Evolutionary conservation across 2,888 invertebrate species (phyloP), one percentile per base, ranked within the genome.

Genomic region (Drosophila buzzatii): DNA sequence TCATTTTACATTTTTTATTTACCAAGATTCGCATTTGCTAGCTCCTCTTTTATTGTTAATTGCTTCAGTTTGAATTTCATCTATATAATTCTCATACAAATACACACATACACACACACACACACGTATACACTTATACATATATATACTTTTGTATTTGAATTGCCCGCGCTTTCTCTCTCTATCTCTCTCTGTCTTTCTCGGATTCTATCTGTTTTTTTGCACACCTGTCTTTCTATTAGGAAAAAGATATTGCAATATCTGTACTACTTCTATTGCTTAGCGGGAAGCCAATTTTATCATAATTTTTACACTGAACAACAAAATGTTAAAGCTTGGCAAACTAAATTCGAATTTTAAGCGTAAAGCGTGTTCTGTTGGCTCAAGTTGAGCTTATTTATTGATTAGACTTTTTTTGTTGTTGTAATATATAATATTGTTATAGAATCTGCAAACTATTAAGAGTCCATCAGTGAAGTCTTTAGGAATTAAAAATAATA

Each of bases 1-100:
- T 31, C 33, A 33, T 49, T 49, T 31, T 10, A 31, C 49, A 49
- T 51, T 18, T 18, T 18, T 51, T 18, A 45, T 27, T 23, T 45
- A 23, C 9, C 23, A 27, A 58, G 58, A 58, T 58, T 71, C 68
- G 63, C 64, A 63, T 53, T 73, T 67, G 65, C 33, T 58, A 55
- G 44, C 16, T 9, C 27, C 27, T 23, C 6, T 57, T 20, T 23
- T 64, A 53, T 53, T 31, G 55, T 59, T 65, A 61, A 51, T n/a
- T 65, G 55, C 61, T 65, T 64, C 23, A 41, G 42, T 61, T 70
- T 58, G 51, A 35, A 35, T 47, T 53, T 49, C 16, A 16, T 52
- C 39, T 57, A 27, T 37, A 27, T 27, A 59, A 72, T 42, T 62
- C 47, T 18, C 37, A 14, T 10, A 51, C 52, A 52, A 16, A 49